Evolutionary conservation across 2,113 vertebrate genomes (phyloP).

Genomic region (Procavia capensis): DNA sequence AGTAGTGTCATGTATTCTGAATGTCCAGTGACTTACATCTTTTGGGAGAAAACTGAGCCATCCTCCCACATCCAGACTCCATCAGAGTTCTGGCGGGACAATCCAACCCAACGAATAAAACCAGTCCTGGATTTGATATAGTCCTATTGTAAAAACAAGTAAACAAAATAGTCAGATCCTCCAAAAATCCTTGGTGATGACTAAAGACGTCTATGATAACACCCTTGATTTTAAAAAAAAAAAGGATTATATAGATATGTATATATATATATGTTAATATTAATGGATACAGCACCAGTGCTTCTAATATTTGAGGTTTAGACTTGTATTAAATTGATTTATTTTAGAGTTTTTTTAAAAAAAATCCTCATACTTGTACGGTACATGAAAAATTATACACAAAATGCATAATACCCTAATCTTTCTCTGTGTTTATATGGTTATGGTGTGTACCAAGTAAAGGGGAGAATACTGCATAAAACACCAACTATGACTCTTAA

Average conservation of each 20-base stretch:
- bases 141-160: conserved; percentile 56
- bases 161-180: not conserved
- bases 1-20: not conserved
- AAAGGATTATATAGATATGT: not conserved
- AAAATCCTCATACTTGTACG: not conserved
- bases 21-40: conserved; percentile 53
- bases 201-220: not conserved
- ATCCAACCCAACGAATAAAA: conserved; percentile 71
- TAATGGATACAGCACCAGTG: not conserved
- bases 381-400: not conserved
- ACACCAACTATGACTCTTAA: not conserved
- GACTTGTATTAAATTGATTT: not conserved
- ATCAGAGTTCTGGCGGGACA: conserved; percentile 59
- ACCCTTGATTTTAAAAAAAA: not conserved
- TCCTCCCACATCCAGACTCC: conserved; percentile 75
- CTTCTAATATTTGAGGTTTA: not conserved
- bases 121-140: conserved; percentile 60
- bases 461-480: not conserved
- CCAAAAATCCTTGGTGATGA: not conserved
- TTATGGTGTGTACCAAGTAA: not conserved
- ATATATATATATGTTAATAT: not conserved
- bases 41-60: conserved; percentile 13
- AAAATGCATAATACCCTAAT: not conserved
- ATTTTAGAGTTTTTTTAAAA: not conserved
- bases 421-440: not conserved